Evolutionary conservation across 2,113 vertebrate species (phyloP).

Genomic region (Spea multiplicata): DNA sequence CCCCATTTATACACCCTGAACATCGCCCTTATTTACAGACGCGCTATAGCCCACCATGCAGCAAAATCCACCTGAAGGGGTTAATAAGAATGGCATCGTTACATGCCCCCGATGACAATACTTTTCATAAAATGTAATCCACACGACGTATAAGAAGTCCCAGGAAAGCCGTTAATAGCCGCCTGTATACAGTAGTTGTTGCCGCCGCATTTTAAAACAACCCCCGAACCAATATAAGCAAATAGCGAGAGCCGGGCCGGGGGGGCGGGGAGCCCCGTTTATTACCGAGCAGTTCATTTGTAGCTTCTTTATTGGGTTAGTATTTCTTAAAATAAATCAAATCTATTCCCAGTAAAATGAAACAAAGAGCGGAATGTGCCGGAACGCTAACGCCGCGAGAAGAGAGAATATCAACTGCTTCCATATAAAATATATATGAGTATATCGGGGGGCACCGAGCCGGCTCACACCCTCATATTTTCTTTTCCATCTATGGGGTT

Average conservation of each 20-base stretch:
- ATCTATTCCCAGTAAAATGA: slow-evolving; percentile 10
- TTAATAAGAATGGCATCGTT: background rate
- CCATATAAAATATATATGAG: background rate
- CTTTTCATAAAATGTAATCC: background rate
- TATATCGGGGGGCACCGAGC: background rate
- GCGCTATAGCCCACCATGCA: too few species aligned
- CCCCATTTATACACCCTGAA: too few species aligned
- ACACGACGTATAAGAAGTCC: background rate
- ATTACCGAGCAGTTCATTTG: slow-evolving; percentile 15
- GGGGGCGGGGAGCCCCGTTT: background rate
- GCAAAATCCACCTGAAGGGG: background rate
- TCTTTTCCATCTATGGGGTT: slow-evolving; percentile 13
- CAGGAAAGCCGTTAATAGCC: background rate
- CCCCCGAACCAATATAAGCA: background rate
- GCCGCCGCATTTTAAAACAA: background rate
- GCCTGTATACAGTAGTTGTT: background rate
- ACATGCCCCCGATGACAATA: background rate
- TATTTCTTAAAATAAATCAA: slow-evolving; percentile 26
- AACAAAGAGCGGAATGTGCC: slow-evolving; percentile 12
- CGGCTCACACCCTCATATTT: background rate
- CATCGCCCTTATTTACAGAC: too few species aligned
- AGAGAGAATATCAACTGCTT: background rate
- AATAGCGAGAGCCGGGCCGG: background rate
- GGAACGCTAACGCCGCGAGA: background rate
- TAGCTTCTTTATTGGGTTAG: slow-evolving; percentile 13